A percentile compares a stretch with the other conserved stretches of the same genome.
These are phyloP conservation scores for Novumbra hubbsi DNA, from an alignment of 2,797 vertebrate species.

Conservation along the genomic window DNA sequence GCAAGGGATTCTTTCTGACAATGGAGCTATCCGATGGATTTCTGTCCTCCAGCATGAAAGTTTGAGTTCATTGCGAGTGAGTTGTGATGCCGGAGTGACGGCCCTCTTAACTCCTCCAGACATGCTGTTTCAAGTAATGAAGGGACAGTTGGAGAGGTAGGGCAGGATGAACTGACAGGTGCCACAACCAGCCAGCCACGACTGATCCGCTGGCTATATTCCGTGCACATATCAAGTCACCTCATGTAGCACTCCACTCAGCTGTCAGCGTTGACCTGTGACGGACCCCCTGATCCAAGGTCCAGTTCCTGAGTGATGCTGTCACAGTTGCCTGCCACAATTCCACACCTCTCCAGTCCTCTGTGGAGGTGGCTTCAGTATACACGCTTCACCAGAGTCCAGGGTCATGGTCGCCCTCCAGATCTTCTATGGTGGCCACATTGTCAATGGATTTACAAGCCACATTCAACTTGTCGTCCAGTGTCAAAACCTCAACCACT, in stretches of 20 bases:
- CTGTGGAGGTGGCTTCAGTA: not conserved
- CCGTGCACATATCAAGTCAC: conserved; percentile 17
- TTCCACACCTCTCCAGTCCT: not conserved
- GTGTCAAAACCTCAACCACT: not conserved
- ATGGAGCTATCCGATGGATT: conserved; percentile 8
- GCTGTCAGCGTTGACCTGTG: conserved; percentile 26
- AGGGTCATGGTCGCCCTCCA: not conserved
- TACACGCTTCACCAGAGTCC: not conserved
- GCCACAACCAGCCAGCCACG: conserved; percentile 20
- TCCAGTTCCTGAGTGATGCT: conserved; percentile 1
- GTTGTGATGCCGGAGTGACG: conserved; percentile 24
- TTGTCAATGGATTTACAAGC: not conserved
- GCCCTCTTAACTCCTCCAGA: conserved; percentile 27
- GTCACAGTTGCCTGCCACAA: conserved; percentile 5
- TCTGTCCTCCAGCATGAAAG: conserved; percentile 8
- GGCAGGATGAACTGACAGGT: conserved; percentile 28
- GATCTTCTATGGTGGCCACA: not conserved
- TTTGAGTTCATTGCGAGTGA: conserved; percentile 1
- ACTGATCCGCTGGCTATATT: conserved; percentile 13
- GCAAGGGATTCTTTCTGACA: conserved; percentile 7
- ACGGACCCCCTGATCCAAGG: not conserved
- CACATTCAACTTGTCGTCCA: not conserved
- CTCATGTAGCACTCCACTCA: conserved; percentile 12
- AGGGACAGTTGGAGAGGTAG: conserved; percentile 9
- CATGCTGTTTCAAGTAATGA: conserved; percentile 27